Evolutionary conservation across 2,888 invertebrate genomes (phyloP), one percentile per base, ranked within the genome.

Genomic region (Dryadula phaetusa): DNA sequence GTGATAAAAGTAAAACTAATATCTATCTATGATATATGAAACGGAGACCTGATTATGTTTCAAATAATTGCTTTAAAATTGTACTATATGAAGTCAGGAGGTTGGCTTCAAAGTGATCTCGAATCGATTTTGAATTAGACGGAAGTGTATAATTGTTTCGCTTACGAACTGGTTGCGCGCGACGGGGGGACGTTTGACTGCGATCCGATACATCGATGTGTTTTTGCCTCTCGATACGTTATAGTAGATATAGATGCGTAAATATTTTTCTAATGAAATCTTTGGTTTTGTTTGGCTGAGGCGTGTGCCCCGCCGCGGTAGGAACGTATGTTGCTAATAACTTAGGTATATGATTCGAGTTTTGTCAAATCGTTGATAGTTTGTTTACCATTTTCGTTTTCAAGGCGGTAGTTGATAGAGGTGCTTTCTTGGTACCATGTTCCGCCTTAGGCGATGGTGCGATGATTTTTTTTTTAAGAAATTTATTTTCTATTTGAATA

Each of bases 31-130:
- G 63, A 69, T 32, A 37, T 64, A 62, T 44, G 61, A 64, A 66
- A 69, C 75, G 78, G 84, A 79, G 83, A 88, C 85, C 85, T 87
- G 85, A 86, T 79, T 77, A 81, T 79, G 77, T 84, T 84, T 86
- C 79, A 87, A 84, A 84, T 76, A 73, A 73, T 86, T 90, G 87
- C 87, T 89, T 89, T 90, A 88, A 87, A 84, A 79, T 81, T 79
- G 80, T 79, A 90, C 82, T 88, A 90, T 82, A 87, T 75, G 81
- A 80, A 87, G 90, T 86, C 86, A 78, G 82, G 84, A 79, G 87
- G 70, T 79, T 80, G 90, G 74, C 89, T 88, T 86, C 77, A 78
- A 82, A 78, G 82, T 90, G 92, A 92, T 92, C 92, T 92, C 92
- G 87, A 89, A 88, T 88, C 83, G 82, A 83, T 85, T 85, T 83